phyloP scores from a whole-genome alignment of 2,113 vertebrate species.

The Dunckerocampus dactyliophorus region DNA sequence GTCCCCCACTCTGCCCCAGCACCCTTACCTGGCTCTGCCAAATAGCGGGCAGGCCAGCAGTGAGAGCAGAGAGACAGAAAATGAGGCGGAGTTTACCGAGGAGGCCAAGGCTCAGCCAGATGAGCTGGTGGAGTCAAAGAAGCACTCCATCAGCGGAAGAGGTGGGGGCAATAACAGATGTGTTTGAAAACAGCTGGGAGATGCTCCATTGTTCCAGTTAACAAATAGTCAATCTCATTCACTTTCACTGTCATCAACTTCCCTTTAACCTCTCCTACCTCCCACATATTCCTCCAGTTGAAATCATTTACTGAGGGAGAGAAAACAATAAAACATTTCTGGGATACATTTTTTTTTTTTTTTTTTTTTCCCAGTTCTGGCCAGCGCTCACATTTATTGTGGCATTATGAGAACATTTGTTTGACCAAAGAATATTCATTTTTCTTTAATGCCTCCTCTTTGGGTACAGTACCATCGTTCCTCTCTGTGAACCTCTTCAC shows the following conservation, averaged over 20 bases:
- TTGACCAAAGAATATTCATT: conserved; percentile 68
- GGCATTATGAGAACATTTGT: conserved; percentile 68
- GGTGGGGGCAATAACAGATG: conserved; percentile 57
- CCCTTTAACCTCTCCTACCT: conserved; percentile 51
- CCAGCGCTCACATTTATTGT: conserved; percentile 41
- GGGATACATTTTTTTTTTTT: conserved; percentile 31
- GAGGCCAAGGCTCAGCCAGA: conserved; percentile 20
- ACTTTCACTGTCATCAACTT: conserved; percentile 58
- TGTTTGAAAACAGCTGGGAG: conserved; percentile 36
- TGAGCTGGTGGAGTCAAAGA: conserved; percentile 49
- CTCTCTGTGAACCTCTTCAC: conserved; percentile 38
- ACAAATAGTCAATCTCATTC: neutral
- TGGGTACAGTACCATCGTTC: conserved; percentile 47
- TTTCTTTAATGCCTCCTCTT: conserved; percentile 39
- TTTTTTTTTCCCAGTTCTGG: conserved; percentile 46
- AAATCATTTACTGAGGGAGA: conserved; percentile 35
- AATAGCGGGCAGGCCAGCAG: conserved; percentile 39
- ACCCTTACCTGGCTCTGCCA: conserved; percentile 72
- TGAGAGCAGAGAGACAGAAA: conserved; percentile 56
- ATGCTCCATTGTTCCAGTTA: neutral
- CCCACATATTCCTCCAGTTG: conserved; percentile 29
- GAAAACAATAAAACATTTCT: conserved; percentile 41
- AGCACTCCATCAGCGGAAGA: conserved; percentile 38
- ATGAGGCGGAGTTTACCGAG: conserved; percentile 32
- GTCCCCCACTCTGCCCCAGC: conserved; percentile 65